Evolutionary conservation across 1,140 invertebrate genomes (phyloP).

Genomic region (Cepaea nemoralis): DNA sequence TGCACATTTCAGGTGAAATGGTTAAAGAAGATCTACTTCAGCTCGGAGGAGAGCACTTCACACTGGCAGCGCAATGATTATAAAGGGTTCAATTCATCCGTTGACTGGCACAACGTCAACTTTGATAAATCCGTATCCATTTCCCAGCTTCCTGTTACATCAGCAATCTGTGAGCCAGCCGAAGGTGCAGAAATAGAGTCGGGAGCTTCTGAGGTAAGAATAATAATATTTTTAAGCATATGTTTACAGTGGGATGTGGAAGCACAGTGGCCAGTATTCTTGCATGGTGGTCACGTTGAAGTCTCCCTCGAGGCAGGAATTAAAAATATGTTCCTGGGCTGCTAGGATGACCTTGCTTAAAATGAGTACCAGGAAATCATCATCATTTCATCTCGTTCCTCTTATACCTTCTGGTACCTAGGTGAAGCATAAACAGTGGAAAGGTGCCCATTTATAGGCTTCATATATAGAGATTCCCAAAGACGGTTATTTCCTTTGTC

Average conservation of each 20-base stretch:
- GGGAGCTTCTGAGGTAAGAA: slow-evolving; percentile 68
- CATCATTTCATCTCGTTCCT: too few species aligned
- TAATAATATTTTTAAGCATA: neutral
- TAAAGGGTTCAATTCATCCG: slow-evolving; percentile 90
- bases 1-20: slow-evolving; percentile 74
- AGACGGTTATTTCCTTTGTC: too few species aligned
- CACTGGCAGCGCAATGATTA: slow-evolving; percentile 99
- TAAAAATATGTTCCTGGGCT: too few species aligned
- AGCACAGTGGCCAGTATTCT: neutral
- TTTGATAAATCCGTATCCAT: slow-evolving; percentile 83
- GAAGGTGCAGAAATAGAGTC: slow-evolving; percentile 56
- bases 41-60: slow-evolving; percentile 86
- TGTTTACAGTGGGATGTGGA: too few species aligned
- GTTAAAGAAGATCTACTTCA: slow-evolving; percentile 81
- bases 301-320: neutral
- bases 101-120: slow-evolving; percentile 91
- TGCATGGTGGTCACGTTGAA: too few species aligned
- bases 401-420: too few species aligned
- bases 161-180: slow-evolving; percentile 88
- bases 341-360: too few species aligned
- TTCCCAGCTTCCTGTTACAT: slow-evolving; percentile 93
- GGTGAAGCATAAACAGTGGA: too few species aligned
- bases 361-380: too few species aligned
- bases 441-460: too few species aligned
- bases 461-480: too few species aligned